Evolutionary conservation across 2,888 invertebrate genomes (phyloP).

Genomic region (Andricus curvator): DNA sequence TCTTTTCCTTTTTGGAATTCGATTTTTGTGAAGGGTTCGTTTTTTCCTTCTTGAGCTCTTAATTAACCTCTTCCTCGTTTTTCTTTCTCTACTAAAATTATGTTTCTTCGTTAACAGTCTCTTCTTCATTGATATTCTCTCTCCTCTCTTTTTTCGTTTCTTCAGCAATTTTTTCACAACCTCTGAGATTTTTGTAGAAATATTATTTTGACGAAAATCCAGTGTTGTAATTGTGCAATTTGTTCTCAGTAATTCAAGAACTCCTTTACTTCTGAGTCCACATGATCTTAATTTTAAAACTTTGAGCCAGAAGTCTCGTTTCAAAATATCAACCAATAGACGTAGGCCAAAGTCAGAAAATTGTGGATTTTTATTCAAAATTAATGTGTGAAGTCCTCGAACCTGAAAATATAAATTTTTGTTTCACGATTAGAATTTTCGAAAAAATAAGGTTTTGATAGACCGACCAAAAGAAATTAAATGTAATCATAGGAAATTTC

Average conservation of each 20-base stretch:
- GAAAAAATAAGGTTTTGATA: too few species aligned
- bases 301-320: slow-evolving; percentile 60
- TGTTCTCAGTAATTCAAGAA: slow-evolving; percentile 56
- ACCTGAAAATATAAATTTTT: slow-evolving; percentile 47
- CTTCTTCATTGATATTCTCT: not conserved
- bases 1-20: not conserved
- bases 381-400: slow-evolving; percentile 57
- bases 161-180: slow-evolving; percentile 40
- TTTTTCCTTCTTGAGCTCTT: not conserved
- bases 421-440: not conserved
- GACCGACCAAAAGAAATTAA: too few species aligned
- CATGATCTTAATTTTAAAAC: slow-evolving; percentile 58
- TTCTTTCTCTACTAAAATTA: not conserved
- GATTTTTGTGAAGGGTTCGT: not conserved
- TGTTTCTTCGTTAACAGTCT: not conserved
- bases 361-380: slow-evolving; percentile 60
- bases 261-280: slow-evolving; percentile 56
- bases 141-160: not conserved
- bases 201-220: slow-evolving; percentile 57
- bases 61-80: not conserved
- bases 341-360: slow-evolving; percentile 57
- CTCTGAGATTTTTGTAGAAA: slow-evolving; percentile 51
- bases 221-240: slow-evolving; percentile 56
- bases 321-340: slow-evolving; percentile 49
- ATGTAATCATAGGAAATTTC: too few species aligned